Conservation (phyloP, 2,113 vertebrate genomes). For the Collichthys lucidus region DNA sequence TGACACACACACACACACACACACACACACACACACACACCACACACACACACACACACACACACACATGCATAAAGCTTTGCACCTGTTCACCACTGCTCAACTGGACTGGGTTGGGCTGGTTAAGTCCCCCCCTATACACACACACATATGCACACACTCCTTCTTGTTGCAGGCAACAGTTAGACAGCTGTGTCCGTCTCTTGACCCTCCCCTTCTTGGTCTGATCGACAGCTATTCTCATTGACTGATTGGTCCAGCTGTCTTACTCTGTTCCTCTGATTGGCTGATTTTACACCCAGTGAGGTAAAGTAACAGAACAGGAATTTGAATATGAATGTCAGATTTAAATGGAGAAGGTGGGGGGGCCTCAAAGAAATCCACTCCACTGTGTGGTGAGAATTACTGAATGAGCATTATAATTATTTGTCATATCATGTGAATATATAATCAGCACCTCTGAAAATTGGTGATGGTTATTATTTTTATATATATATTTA, state of each 20-base stretch:
- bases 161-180: slow-evolving; percentile 67
- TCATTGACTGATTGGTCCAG: slow-evolving; percentile 69
- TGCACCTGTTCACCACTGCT: slow-evolving; percentile 83
- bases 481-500: background rate
- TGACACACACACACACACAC: slow-evolving; percentile 50
- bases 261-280: slow-evolving; percentile 37
- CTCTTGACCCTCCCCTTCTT: slow-evolving; percentile 58
- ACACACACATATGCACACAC: slow-evolving; percentile 19
- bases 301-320: slow-evolving; percentile 36
- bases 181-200: slow-evolving; percentile 77
- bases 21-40: slow-evolving; percentile 51
- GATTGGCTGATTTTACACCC: slow-evolving; percentile 56
- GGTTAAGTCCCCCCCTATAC: slow-evolving; percentile 34
- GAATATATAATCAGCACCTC: background rate
- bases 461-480: background rate
- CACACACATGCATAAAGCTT: slow-evolving; percentile 69
- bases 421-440: too few relatives aligned
- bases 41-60: slow-evolving; percentile 47
- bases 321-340: slow-evolving; percentile 68
- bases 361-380: background rate
- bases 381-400: slow-evolving; percentile 10
- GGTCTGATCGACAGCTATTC: slow-evolving; percentile 61
- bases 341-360: slow-evolving; percentile 30
- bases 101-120: slow-evolving; percentile 69
- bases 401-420: slow-evolving; percentile 1